Percentiles rank a stretch among this genome's conserved stretches.
Conservation (phyloP, 2,888 invertebrate species). For the Tachina lurida region DNA sequence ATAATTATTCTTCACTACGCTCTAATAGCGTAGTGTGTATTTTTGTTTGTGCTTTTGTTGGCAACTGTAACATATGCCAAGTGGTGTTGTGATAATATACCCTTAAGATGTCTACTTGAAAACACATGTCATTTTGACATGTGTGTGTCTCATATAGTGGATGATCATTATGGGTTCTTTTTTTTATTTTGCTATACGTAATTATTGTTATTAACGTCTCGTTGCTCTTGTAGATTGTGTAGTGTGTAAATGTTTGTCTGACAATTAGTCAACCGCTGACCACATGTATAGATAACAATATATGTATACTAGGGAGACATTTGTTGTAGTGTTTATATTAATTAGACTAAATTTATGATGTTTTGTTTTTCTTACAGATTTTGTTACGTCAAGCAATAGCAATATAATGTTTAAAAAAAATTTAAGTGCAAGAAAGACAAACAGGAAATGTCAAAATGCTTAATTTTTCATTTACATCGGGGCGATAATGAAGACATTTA, state of each 20-base stretch:
- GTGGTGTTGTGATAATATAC: slow-evolving; percentile 70
- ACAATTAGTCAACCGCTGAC: slow-evolving; percentile 73
- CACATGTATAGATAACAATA: slow-evolving; percentile 36
- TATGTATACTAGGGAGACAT: slow-evolving; percentile 31
- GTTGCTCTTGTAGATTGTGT: slow-evolving; percentile 25
- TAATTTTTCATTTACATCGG: slow-evolving; percentile 3
- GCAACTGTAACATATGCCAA: slow-evolving; percentile 64
- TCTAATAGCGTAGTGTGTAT: not conserved
- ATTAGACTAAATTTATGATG: slow-evolving; percentile 61
- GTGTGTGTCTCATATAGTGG: slow-evolving; percentile 63
- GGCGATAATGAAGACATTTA: slow-evolving; percentile 18
- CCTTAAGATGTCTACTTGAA: slow-evolving; percentile 69
- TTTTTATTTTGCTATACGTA: slow-evolving; percentile 14
- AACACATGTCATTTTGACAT: slow-evolving; percentile 70
- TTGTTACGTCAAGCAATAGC: not conserved
- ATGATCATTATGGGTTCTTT: slow-evolving; percentile 49
- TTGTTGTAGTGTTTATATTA: slow-evolving; percentile 57
- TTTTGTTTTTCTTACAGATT: slow-evolving; percentile 32
- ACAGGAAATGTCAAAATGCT: slow-evolving; percentile 60
- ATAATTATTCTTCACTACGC: slow-evolving; percentile 20
- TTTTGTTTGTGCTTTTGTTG: slow-evolving; percentile 8
- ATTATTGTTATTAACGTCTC: slow-evolving; percentile 48
- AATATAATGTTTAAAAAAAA: slow-evolving; percentile 1
- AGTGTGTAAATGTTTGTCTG: slow-evolving; percentile 68
- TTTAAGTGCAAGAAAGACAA: slow-evolving; percentile 17